Conservation (phyloP, 2,888 invertebrate genomes). For the Pediacus dermestoides region DNA sequence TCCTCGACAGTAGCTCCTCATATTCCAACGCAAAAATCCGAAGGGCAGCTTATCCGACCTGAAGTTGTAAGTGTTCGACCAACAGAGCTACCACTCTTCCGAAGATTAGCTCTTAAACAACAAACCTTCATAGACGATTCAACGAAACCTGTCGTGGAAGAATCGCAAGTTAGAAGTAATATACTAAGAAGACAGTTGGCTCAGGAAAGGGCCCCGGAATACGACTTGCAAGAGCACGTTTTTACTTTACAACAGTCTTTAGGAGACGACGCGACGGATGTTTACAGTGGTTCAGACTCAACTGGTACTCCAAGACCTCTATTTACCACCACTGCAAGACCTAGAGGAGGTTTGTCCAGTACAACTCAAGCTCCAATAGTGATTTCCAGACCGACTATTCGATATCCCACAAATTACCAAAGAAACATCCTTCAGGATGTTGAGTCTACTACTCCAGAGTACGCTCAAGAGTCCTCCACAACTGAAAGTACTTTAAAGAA, state of each 20-base stretch:
- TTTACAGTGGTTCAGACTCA: conserved; percentile 64
- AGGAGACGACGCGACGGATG: conserved; percentile 65
- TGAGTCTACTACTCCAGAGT: conserved; percentile 33
- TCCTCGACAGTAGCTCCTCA: conserved; percentile 32
- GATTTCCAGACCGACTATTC: conserved; percentile 31
- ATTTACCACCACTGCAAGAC: conserved; percentile 64
- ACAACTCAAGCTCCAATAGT: conserved; percentile 36
- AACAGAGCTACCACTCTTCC: conserved; percentile 39
- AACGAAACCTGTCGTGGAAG: conserved; percentile 56
- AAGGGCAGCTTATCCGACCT: conserved; percentile 44
- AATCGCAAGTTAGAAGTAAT: conserved; percentile 54
- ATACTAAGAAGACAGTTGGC: conserved; percentile 61
- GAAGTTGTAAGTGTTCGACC: conserved; percentile 39
- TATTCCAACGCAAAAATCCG: conserved; percentile 28
- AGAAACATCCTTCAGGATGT: conserved; percentile 25
- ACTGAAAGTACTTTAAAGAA: conserved; percentile 27
- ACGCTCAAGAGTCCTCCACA: conserved; percentile 27
- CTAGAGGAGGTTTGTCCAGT: conserved; percentile 56
- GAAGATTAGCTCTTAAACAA: conserved; percentile 35
- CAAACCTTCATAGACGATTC: conserved; percentile 40
- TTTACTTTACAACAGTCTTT: conserved; percentile 57
- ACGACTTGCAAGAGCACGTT: conserved; percentile 53
- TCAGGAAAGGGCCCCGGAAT: conserved; percentile 55
- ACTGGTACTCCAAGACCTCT: conserved; percentile 63
- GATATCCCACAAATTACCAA: conserved; percentile 32